Percentiles rank a stretch among this genome's conserved stretches.
phyloP scores from a whole-genome alignment of 2,888 invertebrate genomes.

The Caenorhabditis macrosperma region DNA sequence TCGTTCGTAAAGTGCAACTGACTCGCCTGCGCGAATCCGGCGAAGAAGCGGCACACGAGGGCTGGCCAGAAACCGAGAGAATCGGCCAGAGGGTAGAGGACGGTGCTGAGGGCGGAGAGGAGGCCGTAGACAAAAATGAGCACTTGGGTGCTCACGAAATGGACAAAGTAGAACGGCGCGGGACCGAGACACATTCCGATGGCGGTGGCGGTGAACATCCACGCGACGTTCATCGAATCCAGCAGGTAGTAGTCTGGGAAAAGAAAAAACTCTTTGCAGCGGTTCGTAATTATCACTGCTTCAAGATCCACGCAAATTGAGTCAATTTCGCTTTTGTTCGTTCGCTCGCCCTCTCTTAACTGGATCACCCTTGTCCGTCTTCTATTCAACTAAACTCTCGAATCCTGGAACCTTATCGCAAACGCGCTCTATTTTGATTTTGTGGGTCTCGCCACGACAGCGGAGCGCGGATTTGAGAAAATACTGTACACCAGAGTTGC shows the following conservation, averaged over 20 bases:
- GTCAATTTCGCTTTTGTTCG: too few species aligned
- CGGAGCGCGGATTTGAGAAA: too few species aligned
- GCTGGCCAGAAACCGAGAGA: constrained; percentile 64
- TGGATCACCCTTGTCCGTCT: too few species aligned
- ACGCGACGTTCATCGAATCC: constrained; percentile 61
- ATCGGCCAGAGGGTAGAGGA: constrained; percentile 61
- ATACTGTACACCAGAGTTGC: too few species aligned
- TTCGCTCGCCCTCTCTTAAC: too few species aligned
- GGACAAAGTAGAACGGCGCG: constrained; percentile 58
- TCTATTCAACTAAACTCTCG: too few species aligned
- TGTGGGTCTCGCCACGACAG: too few species aligned
- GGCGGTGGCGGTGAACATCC: constrained; percentile 68
- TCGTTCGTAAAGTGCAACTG: constrained; percentile 66
- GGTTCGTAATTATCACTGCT: too few species aligned
- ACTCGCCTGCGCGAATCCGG: constrained; percentile 62
- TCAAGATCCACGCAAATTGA: too few species aligned
- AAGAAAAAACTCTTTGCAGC: too few species aligned
- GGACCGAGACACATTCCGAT: constrained; percentile 67
- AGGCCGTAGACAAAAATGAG: constrained; percentile 56
- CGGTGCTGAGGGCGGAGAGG: constrained; percentile 48
- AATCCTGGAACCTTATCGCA: too few species aligned
- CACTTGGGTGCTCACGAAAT: constrained; percentile 46
- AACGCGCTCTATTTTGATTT: too few species aligned
- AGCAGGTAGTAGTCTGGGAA: constrained; percentile 64
- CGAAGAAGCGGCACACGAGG: constrained; percentile 57